phyloP scores from a whole-genome alignment of 2,888 invertebrate genomes.

The Litoditis marina region DNA sequence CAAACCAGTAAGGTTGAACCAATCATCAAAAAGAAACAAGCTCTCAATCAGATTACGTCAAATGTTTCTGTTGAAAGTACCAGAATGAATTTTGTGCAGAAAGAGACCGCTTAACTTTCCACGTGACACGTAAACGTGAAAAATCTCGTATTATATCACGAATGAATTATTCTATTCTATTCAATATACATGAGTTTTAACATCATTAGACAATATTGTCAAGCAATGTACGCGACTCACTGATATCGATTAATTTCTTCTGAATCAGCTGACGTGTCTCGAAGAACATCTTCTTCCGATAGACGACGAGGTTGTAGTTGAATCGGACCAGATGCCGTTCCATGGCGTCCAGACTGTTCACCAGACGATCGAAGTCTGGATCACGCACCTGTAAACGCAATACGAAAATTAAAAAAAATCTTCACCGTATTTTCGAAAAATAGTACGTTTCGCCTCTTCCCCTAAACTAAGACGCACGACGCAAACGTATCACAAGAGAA shows the following conservation, averaged over 20 bases:
- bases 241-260: constrained; percentile 30
- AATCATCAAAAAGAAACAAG: too few species aligned
- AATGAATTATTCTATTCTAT: too few species aligned
- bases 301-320: constrained; percentile 44
- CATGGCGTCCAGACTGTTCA: constrained; percentile 44
- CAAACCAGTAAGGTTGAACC: too few species aligned
- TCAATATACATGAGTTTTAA: not conserved
- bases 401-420: constrained; percentile 4
- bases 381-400: constrained; percentile 32
- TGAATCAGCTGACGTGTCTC: constrained; percentile 33
- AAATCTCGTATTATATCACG: not conserved
- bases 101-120: too few species aligned
- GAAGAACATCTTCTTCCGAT: constrained; percentile 38
- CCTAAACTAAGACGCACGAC: not conserved
- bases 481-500: too few species aligned
- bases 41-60: too few species aligned
- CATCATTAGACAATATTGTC: not conserved
- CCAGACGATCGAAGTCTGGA: constrained; percentile 44
- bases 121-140: too few species aligned
- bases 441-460: too few species aligned
- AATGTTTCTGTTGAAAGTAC: too few species aligned
- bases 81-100: too few species aligned
- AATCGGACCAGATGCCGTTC: constrained; percentile 47
- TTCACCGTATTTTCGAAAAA: not conserved
- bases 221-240: constrained; percentile 20